Evolutionary conservation across 2,113 vertebrate genomes (phyloP), one percentile per base, ranked within the genome.

Genomic region (Orthonyx spaldingii): DNA sequence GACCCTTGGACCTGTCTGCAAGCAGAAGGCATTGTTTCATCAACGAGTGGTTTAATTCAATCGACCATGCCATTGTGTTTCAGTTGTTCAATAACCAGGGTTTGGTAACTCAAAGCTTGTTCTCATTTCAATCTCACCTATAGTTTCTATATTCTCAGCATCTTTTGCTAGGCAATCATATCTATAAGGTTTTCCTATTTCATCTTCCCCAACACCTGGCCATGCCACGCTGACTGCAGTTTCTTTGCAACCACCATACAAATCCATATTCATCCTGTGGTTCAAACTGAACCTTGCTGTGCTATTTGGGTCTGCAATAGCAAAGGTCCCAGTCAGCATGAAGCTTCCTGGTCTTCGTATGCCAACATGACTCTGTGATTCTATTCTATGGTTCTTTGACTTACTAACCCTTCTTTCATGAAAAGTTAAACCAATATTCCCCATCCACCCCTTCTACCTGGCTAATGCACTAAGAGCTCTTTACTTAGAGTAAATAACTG

Each of bases 391-490:
- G 33, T 77, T 90, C 56, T 37, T 33, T 37, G 10, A 24, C 20
- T 93, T 77, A 37, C n/a, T 78, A 46, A 20, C 69, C 44, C 32
- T 77, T 74, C 47, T 93, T 41, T 53, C 21, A 23, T 18, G 6
- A 75, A 65, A 66, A 90, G 55, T 70, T 72, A 60, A 77, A 63
- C 27, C 35, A 59, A 13, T 22, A 53, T 61, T 50, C n/a, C 33
- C 33, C 61, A 63, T 26, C 79, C 4, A 1, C 49, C 56, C 59
- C 4, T 20, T 84, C 57, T 79, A 94, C 69, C 83, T 84, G 57
- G 46, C 41, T 90, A 89, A 86, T 32, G 23, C 77, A 95, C 82
- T 82, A 68, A 86, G 66, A 90, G 39, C 44, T 91, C 69, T 93
- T 87, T 52, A 68, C 32, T 86, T 71, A 61, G 65, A 79, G 37